phyloP scores from a whole-genome alignment of 2,797 vertebrate genomes.

The Neomorphus geoffroyi region DNA sequence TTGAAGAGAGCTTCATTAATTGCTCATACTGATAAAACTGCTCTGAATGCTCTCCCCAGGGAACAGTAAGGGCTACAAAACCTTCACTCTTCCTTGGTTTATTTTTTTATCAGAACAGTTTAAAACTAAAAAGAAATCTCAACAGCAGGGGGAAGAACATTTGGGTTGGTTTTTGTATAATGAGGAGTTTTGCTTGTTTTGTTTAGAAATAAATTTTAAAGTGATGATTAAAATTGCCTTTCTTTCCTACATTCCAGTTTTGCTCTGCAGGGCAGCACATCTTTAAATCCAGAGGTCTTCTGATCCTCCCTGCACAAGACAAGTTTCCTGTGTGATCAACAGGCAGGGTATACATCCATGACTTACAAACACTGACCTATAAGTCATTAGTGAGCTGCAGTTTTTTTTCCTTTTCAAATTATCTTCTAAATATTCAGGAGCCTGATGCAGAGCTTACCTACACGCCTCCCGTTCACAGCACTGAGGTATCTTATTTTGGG shows the following conservation, averaged over 20 bases:
- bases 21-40: background rate
- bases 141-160: background rate
- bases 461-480: background rate
- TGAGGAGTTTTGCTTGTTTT: background rate
- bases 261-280: background rate
- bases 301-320: background rate
- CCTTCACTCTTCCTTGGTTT: background rate
- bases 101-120: background rate
- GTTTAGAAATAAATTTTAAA: background rate
- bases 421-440: conserved; percentile 8
- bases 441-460: background rate
- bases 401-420: background rate
- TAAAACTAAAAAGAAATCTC: background rate
- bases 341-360: background rate
- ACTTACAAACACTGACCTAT: background rate
- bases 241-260: background rate
- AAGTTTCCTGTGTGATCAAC: background rate
- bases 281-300: background rate
- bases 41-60: background rate
- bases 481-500: background rate
- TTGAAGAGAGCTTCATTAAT: background rate
- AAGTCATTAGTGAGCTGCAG: background rate
- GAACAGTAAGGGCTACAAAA: background rate
- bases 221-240: background rate
- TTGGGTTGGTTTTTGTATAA: background rate